Conservation (phyloP, 1,140 invertebrate species). For the Bombus turneri region DNA sequence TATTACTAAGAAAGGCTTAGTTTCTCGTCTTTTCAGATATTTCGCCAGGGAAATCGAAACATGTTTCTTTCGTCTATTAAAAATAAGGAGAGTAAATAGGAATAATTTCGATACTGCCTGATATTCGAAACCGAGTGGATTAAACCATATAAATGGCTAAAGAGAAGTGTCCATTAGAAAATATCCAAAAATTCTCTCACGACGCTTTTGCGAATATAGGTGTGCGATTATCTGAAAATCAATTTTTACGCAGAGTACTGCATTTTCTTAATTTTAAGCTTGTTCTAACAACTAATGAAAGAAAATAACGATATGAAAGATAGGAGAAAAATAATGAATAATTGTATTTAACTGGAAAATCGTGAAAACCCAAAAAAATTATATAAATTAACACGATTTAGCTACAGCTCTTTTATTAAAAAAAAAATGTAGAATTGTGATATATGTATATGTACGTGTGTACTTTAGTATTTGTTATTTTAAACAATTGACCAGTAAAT, state of each 20-base stretch:
- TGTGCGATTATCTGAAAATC: conserved; percentile 20
- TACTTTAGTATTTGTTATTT: conserved; percentile 26
- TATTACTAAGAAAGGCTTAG: conserved; percentile 19
- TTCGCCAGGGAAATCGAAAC: conserved; percentile 20
- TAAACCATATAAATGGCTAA: conserved; percentile 3
- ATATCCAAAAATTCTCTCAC: background rate
- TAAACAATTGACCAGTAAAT: conserved; percentile 14
- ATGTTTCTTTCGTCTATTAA: conserved; percentile 30
- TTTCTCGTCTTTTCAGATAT: conserved; percentile 42
- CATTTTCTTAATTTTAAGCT: conserved; percentile 1
- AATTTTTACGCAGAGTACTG: background rate
- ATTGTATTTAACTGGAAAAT: conserved; percentile 1
- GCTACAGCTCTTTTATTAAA: background rate
- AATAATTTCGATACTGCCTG: conserved; percentile 43
- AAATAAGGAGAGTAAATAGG: conserved; percentile 20
- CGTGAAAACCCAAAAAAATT: background rate
- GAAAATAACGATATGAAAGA: background rate
- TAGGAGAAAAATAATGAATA: background rate
- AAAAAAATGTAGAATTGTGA: conserved; percentile 7
- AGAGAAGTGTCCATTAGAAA: background rate
- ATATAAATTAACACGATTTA: background rate
- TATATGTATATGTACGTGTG: conserved; percentile 7
- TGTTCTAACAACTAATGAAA: background rate
- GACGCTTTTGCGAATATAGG: background rate
- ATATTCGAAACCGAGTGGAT: conserved; percentile 20